Conservation (phyloP, 1,140 invertebrate genomes). For the Ceratina australensis region DNA sequence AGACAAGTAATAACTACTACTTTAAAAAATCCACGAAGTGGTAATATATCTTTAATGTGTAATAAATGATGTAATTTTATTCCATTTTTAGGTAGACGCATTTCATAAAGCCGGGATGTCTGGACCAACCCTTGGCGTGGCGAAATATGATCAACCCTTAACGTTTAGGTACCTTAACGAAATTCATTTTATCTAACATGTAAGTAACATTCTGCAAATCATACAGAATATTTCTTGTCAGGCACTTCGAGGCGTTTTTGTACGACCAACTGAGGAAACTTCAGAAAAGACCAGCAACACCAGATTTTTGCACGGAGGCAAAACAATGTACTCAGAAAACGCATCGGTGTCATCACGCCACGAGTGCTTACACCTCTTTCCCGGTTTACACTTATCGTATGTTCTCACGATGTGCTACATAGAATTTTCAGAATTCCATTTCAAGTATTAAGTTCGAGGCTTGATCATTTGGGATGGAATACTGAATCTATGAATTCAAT, state of each 20-base stretch:
- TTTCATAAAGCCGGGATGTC: conserved; percentile 77
- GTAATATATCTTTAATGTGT: neutral
- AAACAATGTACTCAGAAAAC: conserved; percentile 89
- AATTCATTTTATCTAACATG: neutral
- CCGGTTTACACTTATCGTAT: conserved; percentile 81
- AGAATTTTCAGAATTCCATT: conserved; percentile 28
- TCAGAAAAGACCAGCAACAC: conserved; percentile 83
- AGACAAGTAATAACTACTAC: conserved; percentile 80
- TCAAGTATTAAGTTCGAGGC: neutral
- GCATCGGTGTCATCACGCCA: conserved; percentile 92
- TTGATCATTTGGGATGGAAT: conserved; percentile 22
- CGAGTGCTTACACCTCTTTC: conserved; percentile 93
- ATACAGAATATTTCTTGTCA: conserved; percentile 73
- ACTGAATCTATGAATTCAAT: conserved; percentile 26
- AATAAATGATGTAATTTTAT: neutral
- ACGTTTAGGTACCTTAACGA: conserved; percentile 72
- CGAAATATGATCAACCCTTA: conserved; percentile 75
- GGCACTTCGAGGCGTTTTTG: conserved; percentile 94
- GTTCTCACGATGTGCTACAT: conserved; percentile 40
- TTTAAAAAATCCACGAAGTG: neutral
- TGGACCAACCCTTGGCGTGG: conserved; percentile 75
- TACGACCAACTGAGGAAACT: conserved; percentile 92
- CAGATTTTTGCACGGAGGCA: conserved; percentile 81
- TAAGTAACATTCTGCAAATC: neutral
- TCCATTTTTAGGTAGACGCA: conserved; percentile 70